A percentile compares a stretch with the other conserved stretches of the same genome.
Conservation (phyloP, 2,888 invertebrate species). For the Ametastegia equiseti region DNA sequence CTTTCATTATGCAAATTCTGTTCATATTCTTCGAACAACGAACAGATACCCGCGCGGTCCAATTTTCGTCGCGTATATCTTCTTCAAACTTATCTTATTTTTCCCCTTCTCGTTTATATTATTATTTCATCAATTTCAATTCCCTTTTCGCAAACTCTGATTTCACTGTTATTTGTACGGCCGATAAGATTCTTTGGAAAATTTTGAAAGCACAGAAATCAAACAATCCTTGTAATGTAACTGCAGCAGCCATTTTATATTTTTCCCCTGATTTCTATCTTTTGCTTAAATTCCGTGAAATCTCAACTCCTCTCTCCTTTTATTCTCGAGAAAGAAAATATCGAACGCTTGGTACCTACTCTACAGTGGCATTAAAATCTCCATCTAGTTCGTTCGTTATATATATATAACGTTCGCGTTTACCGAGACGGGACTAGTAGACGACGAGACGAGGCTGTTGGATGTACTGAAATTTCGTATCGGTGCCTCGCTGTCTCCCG, state of each 20-base stretch:
- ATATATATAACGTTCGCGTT: background rate
- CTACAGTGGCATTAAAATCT: slow-evolving; percentile 41
- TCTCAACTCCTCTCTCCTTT: background rate
- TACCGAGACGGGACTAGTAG: too few species aligned
- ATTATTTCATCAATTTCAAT: slow-evolving; percentile 5
- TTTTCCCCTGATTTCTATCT: background rate
- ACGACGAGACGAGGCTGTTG: too few species aligned
- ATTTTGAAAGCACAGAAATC: background rate
- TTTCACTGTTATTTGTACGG: background rate
- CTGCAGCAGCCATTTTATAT: background rate
- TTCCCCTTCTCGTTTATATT: background rate
- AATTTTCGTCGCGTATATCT: background rate
- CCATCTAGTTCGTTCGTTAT: slow-evolving; percentile 21
- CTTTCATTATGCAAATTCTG: slow-evolving; percentile 5
- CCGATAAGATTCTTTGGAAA: background rate
- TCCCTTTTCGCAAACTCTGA: background rate
- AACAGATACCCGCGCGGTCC: too few species aligned
- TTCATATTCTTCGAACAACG: background rate
- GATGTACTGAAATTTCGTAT: slow-evolving; percentile 7
- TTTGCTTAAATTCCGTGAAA: background rate
- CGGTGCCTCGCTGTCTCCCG: background rate
- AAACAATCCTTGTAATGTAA: background rate
- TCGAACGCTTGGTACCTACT: background rate
- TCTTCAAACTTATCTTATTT: background rate
- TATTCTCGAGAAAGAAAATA: background rate